These are phyloP conservation scores for Natator depressus DNA, from an alignment of 2,113 vertebrate genomes.

Conservation along the genomic window DNA sequence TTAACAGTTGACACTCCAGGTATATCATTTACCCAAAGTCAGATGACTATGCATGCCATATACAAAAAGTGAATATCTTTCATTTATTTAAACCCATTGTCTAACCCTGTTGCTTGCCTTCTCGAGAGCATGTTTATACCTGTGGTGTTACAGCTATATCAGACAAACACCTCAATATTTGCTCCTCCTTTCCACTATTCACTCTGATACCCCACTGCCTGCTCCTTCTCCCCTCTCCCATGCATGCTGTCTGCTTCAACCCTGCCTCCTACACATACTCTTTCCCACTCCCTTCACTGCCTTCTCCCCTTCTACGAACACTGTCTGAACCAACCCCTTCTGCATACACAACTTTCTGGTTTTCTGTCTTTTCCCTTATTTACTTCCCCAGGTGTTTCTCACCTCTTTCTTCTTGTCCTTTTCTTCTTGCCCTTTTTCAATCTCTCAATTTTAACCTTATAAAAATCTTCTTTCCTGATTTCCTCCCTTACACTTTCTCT, in stretches of 20 bases:
- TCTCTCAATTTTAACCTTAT: not conserved
- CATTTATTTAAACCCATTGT: not conserved
- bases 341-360: not conserved
- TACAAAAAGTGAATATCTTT: not conserved
- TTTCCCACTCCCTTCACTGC: not conserved
- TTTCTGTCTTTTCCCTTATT: not conserved
- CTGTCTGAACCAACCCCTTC: not conserved
- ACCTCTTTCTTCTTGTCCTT: not conserved
- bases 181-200: not conserved
- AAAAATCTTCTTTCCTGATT: not conserved
- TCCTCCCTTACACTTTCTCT: not conserved
- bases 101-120: not conserved
- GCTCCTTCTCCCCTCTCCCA: not conserved
- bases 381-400: not conserved
- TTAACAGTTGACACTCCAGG: not conserved
- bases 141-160: not conserved
- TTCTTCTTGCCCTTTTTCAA: not conserved
- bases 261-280: not conserved
- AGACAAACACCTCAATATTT: not conserved
- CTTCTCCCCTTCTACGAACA: not conserved
- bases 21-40: not conserved
- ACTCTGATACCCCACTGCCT: not conserved
- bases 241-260: not conserved
- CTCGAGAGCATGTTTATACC: not conserved
- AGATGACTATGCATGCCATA: not conserved